These are phyloP conservation scores for Bergia puertoricense DNA, from an alignment of 92 coral and sea anemone species.

Conservation along the genomic window DNA sequence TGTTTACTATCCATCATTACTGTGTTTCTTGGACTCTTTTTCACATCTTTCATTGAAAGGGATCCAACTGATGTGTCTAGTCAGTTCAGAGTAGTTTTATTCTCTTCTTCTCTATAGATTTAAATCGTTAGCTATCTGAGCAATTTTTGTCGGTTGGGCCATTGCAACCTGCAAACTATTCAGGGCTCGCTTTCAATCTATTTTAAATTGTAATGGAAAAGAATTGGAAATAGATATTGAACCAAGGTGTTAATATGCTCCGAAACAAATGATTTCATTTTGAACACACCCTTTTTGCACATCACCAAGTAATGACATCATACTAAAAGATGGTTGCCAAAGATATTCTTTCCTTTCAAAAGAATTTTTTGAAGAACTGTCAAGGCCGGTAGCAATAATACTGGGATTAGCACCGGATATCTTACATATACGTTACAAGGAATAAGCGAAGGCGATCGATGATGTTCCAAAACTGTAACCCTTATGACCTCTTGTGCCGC, in stretches of 20 bases:
- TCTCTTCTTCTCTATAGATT: not conserved
- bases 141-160: not conserved
- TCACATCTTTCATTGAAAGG: conserved; percentile 57
- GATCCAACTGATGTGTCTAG: conserved; percentile 14
- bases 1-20: conserved; percentile 65
- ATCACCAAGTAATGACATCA: not conserved
- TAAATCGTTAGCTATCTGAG: conserved; percentile 13
- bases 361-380: not conserved
- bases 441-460: not conserved
- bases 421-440: conserved; percentile 11
- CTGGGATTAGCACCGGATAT: conserved; percentile 5
- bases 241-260: not conserved
- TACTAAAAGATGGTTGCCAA: conserved; percentile 20
- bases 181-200: not conserved
- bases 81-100: conserved; percentile 1
- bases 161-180: not conserved
- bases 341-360: not conserved
- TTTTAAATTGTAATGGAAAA: not conserved
- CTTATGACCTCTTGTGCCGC: not conserved
- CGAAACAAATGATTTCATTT: not conserved
- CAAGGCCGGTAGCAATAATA: conserved; percentile 19
- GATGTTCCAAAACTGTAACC: not conserved
- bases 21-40: conserved; percentile 50
- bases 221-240: not conserved
- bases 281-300: not conserved